Evolutionary conservation across 2,888 invertebrate genomes (phyloP), one percentile per base, ranked within the genome.

Genomic region (Archips crataeganus): DNA sequence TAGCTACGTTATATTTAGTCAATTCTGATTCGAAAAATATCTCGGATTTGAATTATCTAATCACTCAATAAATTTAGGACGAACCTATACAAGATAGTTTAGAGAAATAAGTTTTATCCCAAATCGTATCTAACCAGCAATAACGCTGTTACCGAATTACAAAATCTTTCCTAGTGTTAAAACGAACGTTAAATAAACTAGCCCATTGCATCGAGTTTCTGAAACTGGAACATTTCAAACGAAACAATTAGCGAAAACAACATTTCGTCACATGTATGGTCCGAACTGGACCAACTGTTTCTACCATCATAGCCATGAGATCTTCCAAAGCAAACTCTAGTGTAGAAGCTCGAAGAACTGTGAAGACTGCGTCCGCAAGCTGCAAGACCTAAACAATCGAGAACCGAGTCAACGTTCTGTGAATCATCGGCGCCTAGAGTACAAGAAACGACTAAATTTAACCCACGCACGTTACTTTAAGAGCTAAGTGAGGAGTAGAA

Each of bases 381-480:
- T 66, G 68, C 68, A 63, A 67, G 60, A 60, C 75, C 70, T 71
- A 75, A 59, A 64, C 69, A 72, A 68, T 71, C 70, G 75, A 74
- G 74, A 51, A 54, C 70, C 51, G 80, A 85, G 85, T 85, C 88
- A 87, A 86, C 79, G 87, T 78, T 84, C 89, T 84, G 82, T 89
- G 89, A 89, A 78, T 89, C 87, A 88, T 79, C 78, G 72, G 59
- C 77, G 39, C 39, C 62, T 63, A 42, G 51, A 78, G 77, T 71
- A 62, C 47, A 47, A 47, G 62, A 47, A 67, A 54, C 64, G 67
- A 67, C 72, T 67, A 68, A 72, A 68, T 67, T 68, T 68, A 68
- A 49, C 64, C 49, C 49, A 47, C 39, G 42, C n/a, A 10, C 45
- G 11, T 62, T 63, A 15, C 36, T 59, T 8, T 39, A 60, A 36